Base-by-base conservation (phyloP, 2,113 vertebrate species). In the Osmerus eperlanus region DNA sequence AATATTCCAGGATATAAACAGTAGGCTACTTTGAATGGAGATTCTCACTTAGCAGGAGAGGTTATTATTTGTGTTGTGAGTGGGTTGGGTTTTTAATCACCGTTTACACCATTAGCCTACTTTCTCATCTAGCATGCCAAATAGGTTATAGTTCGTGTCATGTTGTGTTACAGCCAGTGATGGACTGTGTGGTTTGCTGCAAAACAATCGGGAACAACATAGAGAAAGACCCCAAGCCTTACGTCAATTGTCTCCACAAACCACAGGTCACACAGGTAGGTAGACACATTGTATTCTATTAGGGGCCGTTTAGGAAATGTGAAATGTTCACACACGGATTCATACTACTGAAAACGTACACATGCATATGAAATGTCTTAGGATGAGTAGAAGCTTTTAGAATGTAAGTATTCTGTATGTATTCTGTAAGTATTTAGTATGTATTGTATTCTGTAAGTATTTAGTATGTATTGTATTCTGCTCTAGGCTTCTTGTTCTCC, bases 161-260 rank as follows among this genome's bases (percentile, higher is more conserved):
- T 36, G 5, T 75, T 25, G 2, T 72, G 71, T 16, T 65, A 9
- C 81, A 93, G 92, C 91, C 92, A 1, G 19, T 92, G 74, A 90
- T 93, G 72, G 91, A 93, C 80, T 93, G 92, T 25, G 70, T 76
- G 1, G 79, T 89, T 79, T 93, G 91, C 84, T 93, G 91, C 83
- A 93, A 91, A 78, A 81, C 70, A 0, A 7, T 16, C 23, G 2
- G 0, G 0, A 81, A 71, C 2, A 11, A 36, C 51, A 86, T 93
- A 0, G 81, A 88, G 52, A 1, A 11, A 0, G 16, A 0, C 0
- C 88, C 91, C 1, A 83, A 56, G 15, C 91, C 91, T 0, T 92
- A 91, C 1, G 25, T 93, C 3, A 86, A 91, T 85, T 93, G 92
- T 52, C 73, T 92, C 78, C 87, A 92, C 82, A 92, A 60, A 36